Percentiles rank a stretch among this genome's conserved stretches.
These are phyloP conservation scores for Sorex araneus DNA, from an alignment of 2,113 vertebrate species.

Conservation along the genomic window DNA sequence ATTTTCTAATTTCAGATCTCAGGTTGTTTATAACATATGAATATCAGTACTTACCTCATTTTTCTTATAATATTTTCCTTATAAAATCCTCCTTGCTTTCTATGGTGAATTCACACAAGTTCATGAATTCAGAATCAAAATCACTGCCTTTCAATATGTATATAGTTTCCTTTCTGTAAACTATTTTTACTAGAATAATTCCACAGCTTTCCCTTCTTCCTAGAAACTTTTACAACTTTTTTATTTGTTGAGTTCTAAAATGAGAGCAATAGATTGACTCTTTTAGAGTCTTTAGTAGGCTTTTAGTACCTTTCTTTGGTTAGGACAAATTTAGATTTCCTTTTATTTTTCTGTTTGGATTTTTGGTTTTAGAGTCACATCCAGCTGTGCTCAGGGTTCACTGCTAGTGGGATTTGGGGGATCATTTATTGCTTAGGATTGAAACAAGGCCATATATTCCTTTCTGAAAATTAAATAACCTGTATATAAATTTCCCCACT, in stretches of 20 bases:
- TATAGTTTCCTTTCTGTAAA: background rate
- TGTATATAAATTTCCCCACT: background rate
- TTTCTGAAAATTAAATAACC: slow-evolving; percentile 17
- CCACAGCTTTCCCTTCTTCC: background rate
- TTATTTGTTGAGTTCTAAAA: slow-evolving; percentile 19
- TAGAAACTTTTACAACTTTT: background rate
- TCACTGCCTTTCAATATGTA: background rate
- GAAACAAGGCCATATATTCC: background rate
- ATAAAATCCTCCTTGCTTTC: background rate
- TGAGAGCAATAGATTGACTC: background rate
- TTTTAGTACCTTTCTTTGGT: background rate
- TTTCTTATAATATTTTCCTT: background rate
- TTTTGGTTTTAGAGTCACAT: too few species aligned
- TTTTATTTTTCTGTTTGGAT: too few species aligned
- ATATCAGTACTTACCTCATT: background rate
- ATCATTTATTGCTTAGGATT: too few species aligned
- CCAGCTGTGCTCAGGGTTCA: too few species aligned
- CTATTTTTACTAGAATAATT: too few species aligned
- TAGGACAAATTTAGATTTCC: background rate
- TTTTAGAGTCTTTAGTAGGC: background rate
- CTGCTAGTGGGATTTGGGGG: too few species aligned
- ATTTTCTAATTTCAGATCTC: too few species aligned
- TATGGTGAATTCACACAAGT: background rate
- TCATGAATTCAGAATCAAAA: background rate
- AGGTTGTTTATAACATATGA: background rate